Conservation (phyloP, 2,797 vertebrate genomes). For the Perodicticus potto region DNA sequence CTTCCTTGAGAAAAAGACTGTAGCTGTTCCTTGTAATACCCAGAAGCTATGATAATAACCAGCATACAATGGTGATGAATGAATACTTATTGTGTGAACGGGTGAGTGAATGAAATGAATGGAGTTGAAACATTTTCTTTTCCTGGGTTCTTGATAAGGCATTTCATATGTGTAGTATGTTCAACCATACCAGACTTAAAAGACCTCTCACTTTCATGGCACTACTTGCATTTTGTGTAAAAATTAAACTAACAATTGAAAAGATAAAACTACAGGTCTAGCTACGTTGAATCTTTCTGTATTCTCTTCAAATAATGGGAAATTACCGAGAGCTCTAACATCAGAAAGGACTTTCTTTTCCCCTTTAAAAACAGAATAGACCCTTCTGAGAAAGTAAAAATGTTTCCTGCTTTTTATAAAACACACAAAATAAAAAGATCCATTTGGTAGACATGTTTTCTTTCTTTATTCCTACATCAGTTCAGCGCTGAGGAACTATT, state of each 20-base stretch:
- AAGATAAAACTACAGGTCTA: not conserved
- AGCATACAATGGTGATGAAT: not conserved
- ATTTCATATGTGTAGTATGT: not conserved
- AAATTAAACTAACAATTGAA: not conserved
- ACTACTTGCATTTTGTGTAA: not conserved
- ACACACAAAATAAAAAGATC: slow-evolving; percentile 33
- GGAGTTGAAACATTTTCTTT: not conserved
- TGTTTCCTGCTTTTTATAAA: not conserved
- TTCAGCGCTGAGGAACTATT: not conserved
- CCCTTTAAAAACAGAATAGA: slow-evolving; percentile 39
- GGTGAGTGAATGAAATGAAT: not conserved
- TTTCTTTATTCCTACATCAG: not conserved
- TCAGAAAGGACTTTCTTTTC: not conserved
- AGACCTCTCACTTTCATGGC: not conserved
- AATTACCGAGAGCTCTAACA: not conserved
- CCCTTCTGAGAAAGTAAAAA: slow-evolving; percentile 50
- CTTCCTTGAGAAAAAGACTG: not conserved
- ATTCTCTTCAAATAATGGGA: not conserved
- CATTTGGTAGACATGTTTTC: not conserved
- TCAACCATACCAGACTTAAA: not conserved
- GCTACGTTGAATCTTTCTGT: not conserved
- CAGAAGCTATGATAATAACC: not conserved
- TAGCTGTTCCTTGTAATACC: not conserved
- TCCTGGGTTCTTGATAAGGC: not conserved
- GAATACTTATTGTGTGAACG: not conserved